Evolutionary conservation across 2,888 invertebrate species (phyloP).

Genomic region (Bellardia pandia): DNA sequence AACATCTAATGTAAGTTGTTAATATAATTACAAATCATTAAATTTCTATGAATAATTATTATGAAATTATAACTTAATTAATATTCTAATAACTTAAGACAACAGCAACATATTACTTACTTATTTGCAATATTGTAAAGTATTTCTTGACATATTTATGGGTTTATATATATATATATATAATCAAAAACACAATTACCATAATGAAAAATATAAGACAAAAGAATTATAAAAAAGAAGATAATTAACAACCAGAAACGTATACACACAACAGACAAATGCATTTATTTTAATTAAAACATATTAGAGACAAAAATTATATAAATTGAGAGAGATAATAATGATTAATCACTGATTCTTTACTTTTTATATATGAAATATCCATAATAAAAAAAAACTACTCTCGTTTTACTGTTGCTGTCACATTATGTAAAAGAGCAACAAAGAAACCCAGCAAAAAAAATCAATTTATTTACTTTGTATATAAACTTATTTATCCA

Average conservation of each 20-base stretch:
- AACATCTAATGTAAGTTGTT: conserved; percentile 15
- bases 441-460: conserved; percentile 13
- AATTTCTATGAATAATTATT: conserved; percentile 49
- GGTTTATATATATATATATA: conserved; percentile 6
- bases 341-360: conserved; percentile 58
- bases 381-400: background rate
- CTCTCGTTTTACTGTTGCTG: conserved; percentile 7
- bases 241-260: conserved; percentile 15
- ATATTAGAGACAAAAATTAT: conserved; percentile 43
- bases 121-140: background rate
- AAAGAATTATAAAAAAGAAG: background rate
- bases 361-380: background rate
- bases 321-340: conserved; percentile 49
- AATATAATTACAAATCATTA: conserved; percentile 48
- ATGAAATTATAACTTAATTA: conserved; percentile 62
- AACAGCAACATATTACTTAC: background rate
- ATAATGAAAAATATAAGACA: conserved; percentile 6
- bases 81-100: conserved; percentile 45
- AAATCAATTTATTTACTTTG: conserved; percentile 51
- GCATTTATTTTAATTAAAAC: conserved; percentile 65
- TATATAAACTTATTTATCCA: conserved; percentile 4
- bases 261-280: background rate
- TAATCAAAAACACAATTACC: conserved; percentile 39
- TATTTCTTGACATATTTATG: conserved; percentile 38
- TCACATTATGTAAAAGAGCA: conserved; percentile 30